phyloP scores from a whole-genome alignment of 2,888 invertebrate species.

The Luperina testacea region DNA sequence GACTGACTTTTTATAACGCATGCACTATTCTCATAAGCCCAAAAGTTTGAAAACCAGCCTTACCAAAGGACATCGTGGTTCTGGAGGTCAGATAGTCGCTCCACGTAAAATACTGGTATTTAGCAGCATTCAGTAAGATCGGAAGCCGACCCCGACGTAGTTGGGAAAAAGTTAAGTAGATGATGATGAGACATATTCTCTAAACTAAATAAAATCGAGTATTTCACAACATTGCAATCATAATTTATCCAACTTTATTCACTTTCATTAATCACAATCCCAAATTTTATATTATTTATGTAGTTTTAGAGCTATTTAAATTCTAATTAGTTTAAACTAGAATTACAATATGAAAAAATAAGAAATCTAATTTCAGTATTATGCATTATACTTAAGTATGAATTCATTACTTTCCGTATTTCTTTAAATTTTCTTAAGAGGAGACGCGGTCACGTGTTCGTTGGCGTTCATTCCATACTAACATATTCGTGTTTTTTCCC shows the following conservation, averaged over 20 bases:
- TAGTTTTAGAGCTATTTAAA: constrained; percentile 49
- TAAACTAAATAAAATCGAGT: neutral
- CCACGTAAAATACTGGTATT: neutral
- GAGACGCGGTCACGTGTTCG: neutral
- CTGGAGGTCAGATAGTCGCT: neutral
- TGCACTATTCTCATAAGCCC: neutral
- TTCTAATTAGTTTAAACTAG: constrained; percentile 43
- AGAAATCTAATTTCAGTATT: constrained; percentile 60
- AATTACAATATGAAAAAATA: constrained; percentile 63
- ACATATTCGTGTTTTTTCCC: neutral
- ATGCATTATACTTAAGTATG: constrained; percentile 47
- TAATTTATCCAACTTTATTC: constrained; percentile 1
- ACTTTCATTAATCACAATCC: constrained; percentile 33
- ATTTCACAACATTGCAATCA: constrained; percentile 36
- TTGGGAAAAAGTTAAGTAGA: too few species aligned
- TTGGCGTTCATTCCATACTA: too few species aligned
- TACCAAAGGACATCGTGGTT: neutral
- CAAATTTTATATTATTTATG: constrained; percentile 21
- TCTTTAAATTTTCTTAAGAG: too few species aligned
- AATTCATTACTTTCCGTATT: constrained; percentile 23
- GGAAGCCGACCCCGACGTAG: neutral
- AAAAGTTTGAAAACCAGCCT: neutral
- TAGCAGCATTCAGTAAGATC: neutral
- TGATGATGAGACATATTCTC: neutral
- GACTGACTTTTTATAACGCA: neutral